Conservation (phyloP, 1,140 invertebrate species). For the Panagrolaimus sp. region DNA sequence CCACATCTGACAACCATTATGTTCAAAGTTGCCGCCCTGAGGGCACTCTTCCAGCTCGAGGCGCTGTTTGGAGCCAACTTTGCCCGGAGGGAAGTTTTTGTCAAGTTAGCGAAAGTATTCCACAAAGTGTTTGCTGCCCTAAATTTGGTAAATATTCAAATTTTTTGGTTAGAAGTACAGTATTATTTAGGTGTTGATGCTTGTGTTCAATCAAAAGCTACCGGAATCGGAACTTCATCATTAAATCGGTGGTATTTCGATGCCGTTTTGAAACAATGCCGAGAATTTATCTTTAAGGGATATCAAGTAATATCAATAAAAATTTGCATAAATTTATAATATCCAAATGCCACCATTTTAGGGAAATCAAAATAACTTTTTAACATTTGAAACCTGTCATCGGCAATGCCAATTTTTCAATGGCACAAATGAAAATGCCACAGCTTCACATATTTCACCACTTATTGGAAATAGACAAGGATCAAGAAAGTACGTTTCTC, state of each 20-base stretch:
- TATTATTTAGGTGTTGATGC: background rate
- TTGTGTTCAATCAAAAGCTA: background rate
- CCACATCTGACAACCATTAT: background rate
- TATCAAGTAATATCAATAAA: conserved; percentile 26
- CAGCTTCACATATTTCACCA: no score
- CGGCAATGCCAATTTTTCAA: conserved; percentile 6
- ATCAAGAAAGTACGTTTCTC: background rate
- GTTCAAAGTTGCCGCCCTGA: conserved; percentile 1
- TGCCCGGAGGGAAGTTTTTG: conserved; percentile 34
- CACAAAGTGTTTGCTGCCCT: conserved; percentile 37
- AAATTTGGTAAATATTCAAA: background rate
- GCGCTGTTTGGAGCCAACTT: background rate
- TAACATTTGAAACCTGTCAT: background rate
- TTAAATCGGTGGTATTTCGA: conserved; percentile 38
- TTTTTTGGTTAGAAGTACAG: background rate
- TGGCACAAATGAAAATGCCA: background rate
- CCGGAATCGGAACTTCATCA: conserved; percentile 16
- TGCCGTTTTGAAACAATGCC: conserved; percentile 24
- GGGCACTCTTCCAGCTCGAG: background rate
- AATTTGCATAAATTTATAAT: no score
- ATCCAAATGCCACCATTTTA: background rate
- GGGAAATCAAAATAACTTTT: conserved; percentile 13
- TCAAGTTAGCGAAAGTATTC: conserved; percentile 31
- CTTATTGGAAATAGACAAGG: background rate
- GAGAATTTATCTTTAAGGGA: conserved; percentile 32